phyloP scores from a whole-genome alignment of 2,888 invertebrate species.

The Catotricha subobsoleta region DNA sequence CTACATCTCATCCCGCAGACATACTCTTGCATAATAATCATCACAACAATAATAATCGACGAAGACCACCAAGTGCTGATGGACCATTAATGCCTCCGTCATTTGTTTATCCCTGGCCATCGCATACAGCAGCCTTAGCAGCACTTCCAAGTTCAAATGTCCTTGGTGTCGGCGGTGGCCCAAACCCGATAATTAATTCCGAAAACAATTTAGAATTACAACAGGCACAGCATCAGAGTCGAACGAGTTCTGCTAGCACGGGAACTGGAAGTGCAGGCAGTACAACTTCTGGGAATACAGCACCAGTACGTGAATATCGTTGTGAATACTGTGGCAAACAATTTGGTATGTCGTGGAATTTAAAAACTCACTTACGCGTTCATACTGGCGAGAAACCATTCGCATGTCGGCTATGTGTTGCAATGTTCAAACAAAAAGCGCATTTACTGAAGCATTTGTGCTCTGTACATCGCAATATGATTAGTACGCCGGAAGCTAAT shows the following conservation, averaged over 20 bases:
- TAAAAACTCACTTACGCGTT: conserved; percentile 73
- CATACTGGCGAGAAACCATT: conserved; percentile 82
- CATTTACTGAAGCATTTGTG: conserved; percentile 74
- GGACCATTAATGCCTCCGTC: conserved; percentile 32
- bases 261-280: conserved; percentile 7
- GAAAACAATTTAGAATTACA: conserved; percentile 6
- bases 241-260: conserved; percentile 8
- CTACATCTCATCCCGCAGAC: conserved; percentile 22
- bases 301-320: conserved; percentile 66
- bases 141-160: conserved; percentile 11
- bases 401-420: conserved; percentile 72
- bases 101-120: conserved; percentile 28
- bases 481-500: conserved; percentile 61
- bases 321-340: conserved; percentile 82
- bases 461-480: conserved; percentile 75
- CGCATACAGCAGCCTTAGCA: conserved; percentile 20
- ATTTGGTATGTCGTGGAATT: conserved; percentile 84
- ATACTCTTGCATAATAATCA: conserved; percentile 16
- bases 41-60: conserved; percentile 12
- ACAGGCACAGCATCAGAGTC: conserved; percentile 11
- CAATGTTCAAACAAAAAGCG: conserved; percentile 84
- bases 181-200: conserved; percentile 1
- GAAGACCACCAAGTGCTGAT: conserved; percentile 51
- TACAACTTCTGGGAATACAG: conserved; percentile 2
- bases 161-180: conserved; percentile 4